Evolutionary conservation across 2,888 invertebrate species (phyloP), one percentile per base, ranked within the genome.

Genomic region (Hyles lineata): DNA sequence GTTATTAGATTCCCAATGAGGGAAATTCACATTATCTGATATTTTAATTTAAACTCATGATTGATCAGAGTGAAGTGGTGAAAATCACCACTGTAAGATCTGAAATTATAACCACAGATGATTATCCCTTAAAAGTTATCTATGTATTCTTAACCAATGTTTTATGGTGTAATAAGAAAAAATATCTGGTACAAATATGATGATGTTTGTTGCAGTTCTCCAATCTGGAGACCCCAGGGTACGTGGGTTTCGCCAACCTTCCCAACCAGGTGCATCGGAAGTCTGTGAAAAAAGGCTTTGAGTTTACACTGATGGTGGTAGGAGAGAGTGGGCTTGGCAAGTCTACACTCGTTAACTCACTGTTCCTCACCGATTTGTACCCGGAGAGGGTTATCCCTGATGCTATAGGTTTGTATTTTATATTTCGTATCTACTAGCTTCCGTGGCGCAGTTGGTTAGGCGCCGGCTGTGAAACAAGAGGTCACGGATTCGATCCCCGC

Each of bases 181-280:
- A 59, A 11, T 59, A 9, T 59, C 17, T 32, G 43, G 43, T 43
- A 15, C 43, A 43, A 43, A 1, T 29, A 55, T 17, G 61, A 71
- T 43, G 59, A 4, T 55, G 52, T 73, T 76, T 75, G 52, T 78
- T 78, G 75, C 90, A 98, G 98, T 98, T 98, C 93, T 96, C 97
- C 71, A 97, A 97, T 85, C 91, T 98, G 80, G 98, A 98, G 90
- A 97, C 98, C 0, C 97, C 98, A 50, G 98, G 98, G 29, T 99
- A 99, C 94, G 97, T 98, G 58, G 98, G 98, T 4, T 98, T 98
- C 92, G 99, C 99, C 71, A 99, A 99, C 95, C 92, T 99, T 59
- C 99, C 99, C 1, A 99, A 99, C 92, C 99, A 99, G 92, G 99
- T 99, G 35, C 99, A 99, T 90, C 95, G 99, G 77, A 99, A 99